Base-by-base conservation (phyloP, 2,113 vertebrate genomes). In the Girardinichthys multiradiatus region DNA sequence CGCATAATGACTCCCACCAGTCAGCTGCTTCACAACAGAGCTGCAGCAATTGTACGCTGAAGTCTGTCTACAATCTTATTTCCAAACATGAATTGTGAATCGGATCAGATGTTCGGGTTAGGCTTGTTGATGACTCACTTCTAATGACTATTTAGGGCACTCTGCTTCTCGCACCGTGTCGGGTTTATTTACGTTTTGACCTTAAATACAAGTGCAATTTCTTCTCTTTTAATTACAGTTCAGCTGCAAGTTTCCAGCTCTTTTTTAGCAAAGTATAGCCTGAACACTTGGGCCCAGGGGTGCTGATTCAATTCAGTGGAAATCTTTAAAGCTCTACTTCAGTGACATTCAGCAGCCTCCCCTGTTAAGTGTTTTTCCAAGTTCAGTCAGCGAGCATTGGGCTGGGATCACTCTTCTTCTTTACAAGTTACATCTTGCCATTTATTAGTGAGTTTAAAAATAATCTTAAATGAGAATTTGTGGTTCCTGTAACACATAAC, bases 1-100 rank as follows among this genome's bases (percentile, higher is more conserved):
- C 64, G 64, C 61, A 51, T 76, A 76, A 86, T 45, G 62, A 72
- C 86, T 82, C 77, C 77, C 77, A 80, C 77, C 66, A 45, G 76
- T 68, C 65, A 51, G 74, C 77, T 74, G 74, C 77, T 71, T 57
- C 69, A 70, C 45, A 30, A 42, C 27, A 51, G 64, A 79, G 64
- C 68, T 66, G 62, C 80, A 33, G 59, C 68, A 48, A 67, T 57
- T 12, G 57, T 54, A 31, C 67, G 60, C 57, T 72, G 60, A 74
- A 63, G 37, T 62, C 26, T 21, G 64, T 26, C 54, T 65, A 68
- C 35, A n/a, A 39, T 62, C 72, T 69, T 24, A 51, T 26, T 48
- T 68, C 45, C 63, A 33, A 68, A 62, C 71, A 42, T 57, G 48
- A 77, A 10, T 37, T 64, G 31, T 42, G 61, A 76, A 70, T 72